These are phyloP conservation scores for Disparrhopalites patrizii DNA, from an alignment of 2,888 invertebrate genomes.

Conservation along the genomic window DNA sequence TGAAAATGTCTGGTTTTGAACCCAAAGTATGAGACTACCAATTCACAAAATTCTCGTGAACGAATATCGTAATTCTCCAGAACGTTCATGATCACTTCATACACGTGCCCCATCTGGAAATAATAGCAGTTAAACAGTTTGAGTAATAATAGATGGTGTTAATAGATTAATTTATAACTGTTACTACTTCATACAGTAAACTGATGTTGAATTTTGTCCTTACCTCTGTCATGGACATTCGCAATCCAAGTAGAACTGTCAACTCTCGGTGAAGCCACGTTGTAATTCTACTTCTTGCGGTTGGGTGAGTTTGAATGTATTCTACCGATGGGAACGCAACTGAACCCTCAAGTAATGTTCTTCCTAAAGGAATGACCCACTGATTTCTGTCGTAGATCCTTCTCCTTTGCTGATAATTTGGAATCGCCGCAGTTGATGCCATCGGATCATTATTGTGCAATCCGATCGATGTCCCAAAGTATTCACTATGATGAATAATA, in stretches of 20 bases:
- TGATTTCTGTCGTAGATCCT: slow-evolving; percentile 45
- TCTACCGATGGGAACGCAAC: slow-evolving; percentile 40
- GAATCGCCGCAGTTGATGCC: slow-evolving; percentile 19
- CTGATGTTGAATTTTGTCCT: not conserved
- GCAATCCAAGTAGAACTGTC: slow-evolving; percentile 61
- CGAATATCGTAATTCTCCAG: slow-evolving; percentile 57
- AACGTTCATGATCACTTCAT: slow-evolving; percentile 65
- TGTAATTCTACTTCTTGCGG: slow-evolving; percentile 73
- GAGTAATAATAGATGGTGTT: too few species aligned
- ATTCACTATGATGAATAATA: slow-evolving; percentile 38
- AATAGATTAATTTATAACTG: not conserved
- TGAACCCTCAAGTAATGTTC: slow-evolving; percentile 35
- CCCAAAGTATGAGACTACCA: slow-evolving; percentile 66
- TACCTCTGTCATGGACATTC: slow-evolving; percentile 46
- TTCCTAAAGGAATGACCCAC: slow-evolving; percentile 42
- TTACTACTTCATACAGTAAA: too few species aligned
- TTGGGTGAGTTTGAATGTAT: slow-evolving; percentile 58
- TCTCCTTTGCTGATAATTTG: slow-evolving; percentile 43
- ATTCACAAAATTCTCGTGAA: slow-evolving; percentile 63
- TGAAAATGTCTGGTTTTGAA: slow-evolving; percentile 77
- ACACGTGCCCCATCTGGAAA: slow-evolving; percentile 62
- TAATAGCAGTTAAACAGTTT: too few species aligned
- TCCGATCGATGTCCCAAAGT: slow-evolving; percentile 32
- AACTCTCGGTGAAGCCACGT: slow-evolving; percentile 87
- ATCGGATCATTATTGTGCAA: slow-evolving; percentile 20